These are phyloP conservation scores for Panulirus ornatus DNA, from an alignment of 1,140 invertebrate species.

Conservation along the genomic window DNA sequence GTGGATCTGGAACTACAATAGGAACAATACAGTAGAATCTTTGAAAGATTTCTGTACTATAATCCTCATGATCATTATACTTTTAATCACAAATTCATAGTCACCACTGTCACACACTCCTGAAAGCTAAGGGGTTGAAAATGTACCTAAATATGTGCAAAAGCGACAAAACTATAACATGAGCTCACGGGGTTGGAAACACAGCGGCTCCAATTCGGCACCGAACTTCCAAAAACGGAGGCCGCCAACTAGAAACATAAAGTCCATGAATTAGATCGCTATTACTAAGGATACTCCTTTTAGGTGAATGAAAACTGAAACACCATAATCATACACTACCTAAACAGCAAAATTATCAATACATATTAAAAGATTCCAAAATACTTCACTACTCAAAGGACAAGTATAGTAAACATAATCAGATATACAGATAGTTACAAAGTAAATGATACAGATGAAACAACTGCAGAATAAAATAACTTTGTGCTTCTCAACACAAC, in stretches of 20 bases:
- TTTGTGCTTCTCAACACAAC: no score
- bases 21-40: no score
- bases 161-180: constrained; percentile 21
- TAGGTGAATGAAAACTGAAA: not conserved
- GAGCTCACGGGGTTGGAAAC: constrained; percentile 49
- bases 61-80: no score
- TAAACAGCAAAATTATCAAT: not conserved
- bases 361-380: not conserved
- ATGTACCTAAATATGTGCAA: not conserved
- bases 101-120: no score
- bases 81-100: no score
- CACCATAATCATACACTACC: not conserved
- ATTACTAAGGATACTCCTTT: not conserved
- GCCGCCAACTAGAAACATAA: constrained; percentile 49
- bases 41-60: no score
- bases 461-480: no score
- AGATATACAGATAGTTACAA: not conserved
- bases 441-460: no score
- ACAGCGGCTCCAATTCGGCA: constrained; percentile 49
- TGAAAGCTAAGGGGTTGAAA: not conserved
- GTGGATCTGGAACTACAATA: no score
- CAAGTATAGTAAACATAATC: not conserved
- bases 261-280: not conserved
- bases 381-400: not conserved
- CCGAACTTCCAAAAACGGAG: constrained; percentile 44